These are phyloP conservation scores for Guaruba guarouba DNA, from an alignment of 2,113 vertebrate genomes.

Conservation along the genomic window DNA sequence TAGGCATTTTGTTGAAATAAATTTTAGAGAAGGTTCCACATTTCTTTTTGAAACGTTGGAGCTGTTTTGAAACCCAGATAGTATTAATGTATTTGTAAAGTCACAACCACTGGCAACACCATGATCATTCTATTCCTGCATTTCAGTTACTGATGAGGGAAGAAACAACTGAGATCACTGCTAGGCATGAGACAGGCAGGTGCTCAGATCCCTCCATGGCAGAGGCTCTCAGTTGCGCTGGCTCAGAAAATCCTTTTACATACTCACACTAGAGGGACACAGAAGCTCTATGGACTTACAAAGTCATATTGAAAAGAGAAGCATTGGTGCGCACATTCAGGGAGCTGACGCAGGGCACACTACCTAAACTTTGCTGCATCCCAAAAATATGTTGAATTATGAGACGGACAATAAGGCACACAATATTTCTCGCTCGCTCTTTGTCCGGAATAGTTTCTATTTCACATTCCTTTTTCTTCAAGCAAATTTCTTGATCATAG, in stretches of 20 bases:
- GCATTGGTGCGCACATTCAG: neutral
- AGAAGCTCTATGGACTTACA: neutral
- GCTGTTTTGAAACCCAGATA: neutral
- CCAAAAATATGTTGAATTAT: neutral
- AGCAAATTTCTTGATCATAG: neutral
- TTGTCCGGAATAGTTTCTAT: constrained; percentile 8
- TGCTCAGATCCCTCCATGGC: neutral
- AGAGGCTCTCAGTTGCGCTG: neutral
- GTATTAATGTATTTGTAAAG: neutral
- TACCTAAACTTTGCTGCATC: neutral
- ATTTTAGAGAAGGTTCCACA: neutral
- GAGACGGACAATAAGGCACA: neutral
- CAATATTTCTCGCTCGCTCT: neutral
- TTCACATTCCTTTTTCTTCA: neutral
- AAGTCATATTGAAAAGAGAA: neutral
- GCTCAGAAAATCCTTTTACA: neutral
- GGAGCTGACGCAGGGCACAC: neutral
- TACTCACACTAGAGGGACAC: fast-evolving
- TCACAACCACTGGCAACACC: neutral
- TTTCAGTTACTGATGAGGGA: neutral
- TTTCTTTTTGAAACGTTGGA: neutral
- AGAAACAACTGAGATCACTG: neutral
- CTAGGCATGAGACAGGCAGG: neutral
- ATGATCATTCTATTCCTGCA: neutral
- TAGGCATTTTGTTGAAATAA: neutral